Conservation (phyloP, 2,888 invertebrate species). For the Amblyteles armatorius region DNA sequence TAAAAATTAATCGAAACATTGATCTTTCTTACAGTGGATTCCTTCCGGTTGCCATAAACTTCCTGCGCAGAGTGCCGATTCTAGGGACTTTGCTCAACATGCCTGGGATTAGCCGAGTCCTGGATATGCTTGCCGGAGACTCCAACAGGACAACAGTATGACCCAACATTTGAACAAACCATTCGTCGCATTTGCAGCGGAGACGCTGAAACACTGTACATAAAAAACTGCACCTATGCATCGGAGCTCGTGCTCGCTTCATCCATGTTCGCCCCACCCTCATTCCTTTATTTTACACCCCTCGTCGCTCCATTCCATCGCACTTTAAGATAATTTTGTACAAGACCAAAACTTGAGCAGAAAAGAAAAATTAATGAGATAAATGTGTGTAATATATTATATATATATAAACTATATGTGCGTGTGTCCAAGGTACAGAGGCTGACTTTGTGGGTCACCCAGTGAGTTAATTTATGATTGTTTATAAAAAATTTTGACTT, state of each 20-base stretch:
- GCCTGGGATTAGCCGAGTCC: conserved; percentile 94
- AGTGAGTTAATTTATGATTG: conserved; percentile 48
- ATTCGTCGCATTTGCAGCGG: conserved; percentile 21
- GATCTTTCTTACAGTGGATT: conserved; percentile 92
- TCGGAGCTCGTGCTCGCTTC: conserved; percentile 49
- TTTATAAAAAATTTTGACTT: conserved; percentile 43
- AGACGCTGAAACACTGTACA: conserved; percentile 73
- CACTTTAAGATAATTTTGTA: conserved; percentile 64
- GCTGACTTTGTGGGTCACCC: conserved; percentile 3
- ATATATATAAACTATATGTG: conserved; percentile 27
- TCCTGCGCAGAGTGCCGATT: conserved; percentile 96
- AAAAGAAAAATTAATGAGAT: conserved; percentile 54
- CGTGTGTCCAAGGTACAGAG: conserved; percentile 44
- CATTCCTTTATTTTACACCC: conserved; percentile 29
- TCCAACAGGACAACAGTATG: conserved; percentile 93
- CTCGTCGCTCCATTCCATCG: conserved; percentile 61
- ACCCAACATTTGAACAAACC: conserved; percentile 77
- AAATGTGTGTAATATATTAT: conserved; percentile 62
- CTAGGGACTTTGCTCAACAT: conserved; percentile 95
- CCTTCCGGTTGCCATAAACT: conserved; percentile 98
- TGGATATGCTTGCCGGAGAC: conserved; percentile 93
- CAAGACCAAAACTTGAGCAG: conserved; percentile 52
- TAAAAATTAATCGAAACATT: conserved; percentile 19
- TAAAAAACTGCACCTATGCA: conserved; percentile 65
- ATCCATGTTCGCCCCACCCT: conserved; percentile 25